Evolutionary conservation across 2,113 vertebrate genomes (phyloP).

Genomic region (Sorex araneus): DNA sequence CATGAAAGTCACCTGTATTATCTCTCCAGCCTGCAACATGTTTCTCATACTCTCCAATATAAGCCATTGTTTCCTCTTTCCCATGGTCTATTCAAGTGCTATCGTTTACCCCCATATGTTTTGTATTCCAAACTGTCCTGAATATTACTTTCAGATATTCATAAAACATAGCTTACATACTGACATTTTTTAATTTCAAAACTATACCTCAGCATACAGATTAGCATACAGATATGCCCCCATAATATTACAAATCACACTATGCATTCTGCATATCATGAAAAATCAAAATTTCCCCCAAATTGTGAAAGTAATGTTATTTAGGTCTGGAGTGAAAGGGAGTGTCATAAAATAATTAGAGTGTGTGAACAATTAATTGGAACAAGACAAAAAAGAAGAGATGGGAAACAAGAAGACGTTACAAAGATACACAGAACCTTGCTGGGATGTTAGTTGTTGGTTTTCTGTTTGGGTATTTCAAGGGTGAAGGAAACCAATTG

Average conservation of each 20-base stretch:
- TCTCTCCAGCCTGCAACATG: not conserved
- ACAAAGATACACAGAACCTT: not conserved
- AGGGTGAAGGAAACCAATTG: not conserved
- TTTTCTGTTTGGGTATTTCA: not conserved
- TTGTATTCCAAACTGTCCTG: not conserved
- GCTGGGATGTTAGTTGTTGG: not conserved
- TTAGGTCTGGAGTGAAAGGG: not conserved
- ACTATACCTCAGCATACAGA: not conserved
- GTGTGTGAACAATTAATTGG: not conserved
- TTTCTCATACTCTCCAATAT: constrained; percentile 38
- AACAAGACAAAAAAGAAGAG: not conserved
- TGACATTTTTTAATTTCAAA: not conserved
- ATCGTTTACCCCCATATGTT: not conserved
- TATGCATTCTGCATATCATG: not conserved
- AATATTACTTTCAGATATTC: not conserved
- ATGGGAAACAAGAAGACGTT: not conserved
- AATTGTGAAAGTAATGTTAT: not conserved
- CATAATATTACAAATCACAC: not conserved
- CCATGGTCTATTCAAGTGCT: not conserved
- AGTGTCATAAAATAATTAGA: not conserved
- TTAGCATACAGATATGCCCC: not conserved
- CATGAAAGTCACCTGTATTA: too few relatives aligned
- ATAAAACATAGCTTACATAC: not conserved
- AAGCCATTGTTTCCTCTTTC: not conserved
- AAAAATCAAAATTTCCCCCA: not conserved